These are phyloP conservation scores for Mythimna loreyi DNA, from an alignment of 2,888 invertebrate genomes.

Conservation along the genomic window DNA sequence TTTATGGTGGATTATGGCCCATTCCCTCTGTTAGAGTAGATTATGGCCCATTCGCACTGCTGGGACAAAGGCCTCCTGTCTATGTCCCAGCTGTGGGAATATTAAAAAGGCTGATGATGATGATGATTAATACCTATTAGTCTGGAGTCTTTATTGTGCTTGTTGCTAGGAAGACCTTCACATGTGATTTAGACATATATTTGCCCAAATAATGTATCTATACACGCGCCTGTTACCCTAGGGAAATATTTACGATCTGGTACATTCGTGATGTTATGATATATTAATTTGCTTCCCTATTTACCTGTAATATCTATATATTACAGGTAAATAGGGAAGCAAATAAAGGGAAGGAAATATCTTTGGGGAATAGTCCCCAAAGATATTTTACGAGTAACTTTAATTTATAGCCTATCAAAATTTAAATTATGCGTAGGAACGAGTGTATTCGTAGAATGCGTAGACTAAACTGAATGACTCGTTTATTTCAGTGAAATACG, in stretches of 20 bases:
- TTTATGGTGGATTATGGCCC: too few species aligned
- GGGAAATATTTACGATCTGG: too few species aligned
- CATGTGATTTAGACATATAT: neutral
- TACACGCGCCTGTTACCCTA: neutral
- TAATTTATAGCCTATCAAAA: constrained; percentile 1
- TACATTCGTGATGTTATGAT: neutral
- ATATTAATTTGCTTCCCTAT: neutral
- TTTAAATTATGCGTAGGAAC: neutral
- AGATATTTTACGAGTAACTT: neutral
- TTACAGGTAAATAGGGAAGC: too few species aligned
- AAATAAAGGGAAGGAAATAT: too few species aligned
- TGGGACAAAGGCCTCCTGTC: too few species aligned
- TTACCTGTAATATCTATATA: neutral
- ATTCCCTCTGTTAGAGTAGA: too few species aligned
- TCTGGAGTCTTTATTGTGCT: neutral
- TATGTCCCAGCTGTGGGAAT: too few species aligned
- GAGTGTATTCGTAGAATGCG: neutral
- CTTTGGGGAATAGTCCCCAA: too few species aligned
- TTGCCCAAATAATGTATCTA: neutral
- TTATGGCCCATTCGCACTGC: too few species aligned
- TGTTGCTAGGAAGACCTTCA: neutral
- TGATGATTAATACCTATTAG: too few species aligned
- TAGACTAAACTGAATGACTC: constrained; percentile 6
- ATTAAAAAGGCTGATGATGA: too few species aligned
- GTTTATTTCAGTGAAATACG: constrained; percentile 26